Base-by-base conservation (phyloP, 2,888 invertebrate species). In the Frankliniella intonsa region DNA sequence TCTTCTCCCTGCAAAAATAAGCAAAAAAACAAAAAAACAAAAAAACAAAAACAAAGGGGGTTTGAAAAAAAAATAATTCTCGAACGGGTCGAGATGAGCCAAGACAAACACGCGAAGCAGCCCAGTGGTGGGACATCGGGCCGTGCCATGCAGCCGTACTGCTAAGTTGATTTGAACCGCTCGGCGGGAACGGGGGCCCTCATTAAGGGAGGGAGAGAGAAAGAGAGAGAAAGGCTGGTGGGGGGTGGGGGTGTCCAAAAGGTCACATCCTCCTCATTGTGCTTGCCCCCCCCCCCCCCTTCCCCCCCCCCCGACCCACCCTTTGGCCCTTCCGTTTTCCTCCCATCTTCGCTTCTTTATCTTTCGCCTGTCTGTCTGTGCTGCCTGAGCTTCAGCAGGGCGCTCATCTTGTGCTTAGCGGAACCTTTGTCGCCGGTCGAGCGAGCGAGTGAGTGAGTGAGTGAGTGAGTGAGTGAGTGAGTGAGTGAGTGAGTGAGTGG, bases 161-260 rank as follows among this genome's bases (percentile, higher is more conserved):
- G 69, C 69, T 76, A 76, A 76, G 69, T 76, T 76, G 69, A 76
- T 76, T 76, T 76, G 69, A 76, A 76, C 69, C 69, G 69, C 69
- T 76, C 69, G 22, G 22, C n/a, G 69, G 25, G 69, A 76, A 25
- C 69, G 69, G 22, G 25, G 69, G 69, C 69, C 69, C 69, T 76
- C 69, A 76, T 76, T 76, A 76, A 76, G 22, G 69, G 69, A 76
- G 25, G 22, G 25, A 76, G 25, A 76, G 69, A 76, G 69, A 76
- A n/a, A 76, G 69, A 76, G 69, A 76, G 69, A 76, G 69, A 76
- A 38, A 38, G 38, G 38, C 2, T 38, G 38, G 38, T 5, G 2
- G 38, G 38, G 38, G 38, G 38, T 38, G 38, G 38, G 38, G 38
- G 38, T 38, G 38, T 76, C 69, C 69, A 25, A 76, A 76, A 76